These are phyloP conservation scores for Apantesis nais DNA, from an alignment of 2,888 invertebrate genomes.

Conservation along the genomic window DNA sequence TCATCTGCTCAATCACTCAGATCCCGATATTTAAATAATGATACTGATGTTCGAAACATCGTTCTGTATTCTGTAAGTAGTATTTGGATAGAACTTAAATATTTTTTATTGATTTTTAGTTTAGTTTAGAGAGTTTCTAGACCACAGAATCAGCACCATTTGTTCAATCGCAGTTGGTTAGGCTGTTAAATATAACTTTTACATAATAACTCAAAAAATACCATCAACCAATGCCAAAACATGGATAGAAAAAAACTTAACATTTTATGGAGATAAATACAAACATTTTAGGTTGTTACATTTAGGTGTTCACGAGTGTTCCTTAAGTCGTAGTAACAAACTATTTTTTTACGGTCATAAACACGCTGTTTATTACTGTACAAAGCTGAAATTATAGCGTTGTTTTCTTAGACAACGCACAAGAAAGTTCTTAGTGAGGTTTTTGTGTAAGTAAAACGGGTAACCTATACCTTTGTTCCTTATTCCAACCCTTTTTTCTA, in stretches of 20 bases:
- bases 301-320: background rate
- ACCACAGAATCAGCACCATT: too few relatives aligned
- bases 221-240: background rate
- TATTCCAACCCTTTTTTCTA: conserved; percentile 19
- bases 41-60: too few relatives aligned
- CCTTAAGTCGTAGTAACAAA: background rate
- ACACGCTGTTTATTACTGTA: conserved; percentile 17
- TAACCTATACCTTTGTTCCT: conserved; percentile 27
- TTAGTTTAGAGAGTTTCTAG: too few relatives aligned
- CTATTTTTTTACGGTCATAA: background rate
- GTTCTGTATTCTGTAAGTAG: too few relatives aligned
- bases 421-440: conserved; percentile 30
- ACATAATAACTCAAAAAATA: too few relatives aligned
- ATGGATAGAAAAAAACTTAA: background rate
- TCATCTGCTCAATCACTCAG: too few relatives aligned
- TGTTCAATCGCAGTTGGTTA: background rate
- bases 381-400: conserved; percentile 28
- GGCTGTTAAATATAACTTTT: background rate
- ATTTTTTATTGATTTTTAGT: too few relatives aligned
- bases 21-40: too few relatives aligned
- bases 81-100: too few relatives aligned
- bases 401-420: conserved; percentile 31
- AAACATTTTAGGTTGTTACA: background rate
- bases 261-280: background rate
- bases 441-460: conserved; percentile 23